phyloP scores from a whole-genome alignment of 2,113 vertebrate species.

The Potamarius usumacintae region DNA sequence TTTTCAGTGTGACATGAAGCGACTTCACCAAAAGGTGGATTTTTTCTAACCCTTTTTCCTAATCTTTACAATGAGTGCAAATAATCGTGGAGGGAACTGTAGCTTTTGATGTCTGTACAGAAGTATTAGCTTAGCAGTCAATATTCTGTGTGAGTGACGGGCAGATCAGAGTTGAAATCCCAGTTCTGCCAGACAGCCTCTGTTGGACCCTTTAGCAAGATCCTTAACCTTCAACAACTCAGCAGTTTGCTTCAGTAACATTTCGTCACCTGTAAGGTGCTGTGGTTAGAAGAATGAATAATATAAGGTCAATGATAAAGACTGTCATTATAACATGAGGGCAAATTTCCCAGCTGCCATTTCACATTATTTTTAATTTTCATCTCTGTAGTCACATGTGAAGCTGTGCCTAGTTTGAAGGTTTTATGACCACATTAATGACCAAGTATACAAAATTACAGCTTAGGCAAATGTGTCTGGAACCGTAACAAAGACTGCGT shows the following conservation, averaged over 20 bases:
- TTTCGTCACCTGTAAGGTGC: background rate
- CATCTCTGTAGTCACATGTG: background rate
- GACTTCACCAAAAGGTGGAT: too few species aligned
- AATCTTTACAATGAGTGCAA: too few species aligned
- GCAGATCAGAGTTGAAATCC: background rate
- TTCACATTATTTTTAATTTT: background rate
- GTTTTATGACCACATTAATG: background rate
- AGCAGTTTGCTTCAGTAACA: background rate
- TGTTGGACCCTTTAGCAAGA: background rate
- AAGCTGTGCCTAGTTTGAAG: background rate
- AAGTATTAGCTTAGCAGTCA: background rate
- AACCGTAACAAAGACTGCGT: constrained; percentile 2
- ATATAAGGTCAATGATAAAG: background rate
- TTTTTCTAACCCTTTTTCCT: too few species aligned
- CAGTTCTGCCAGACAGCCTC: background rate
- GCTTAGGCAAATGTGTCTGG: constrained; percentile 12
- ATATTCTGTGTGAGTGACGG: background rate
- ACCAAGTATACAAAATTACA: constrained; percentile 16
- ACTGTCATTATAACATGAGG: background rate
- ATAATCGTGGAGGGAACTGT: too few species aligned
- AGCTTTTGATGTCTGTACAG: background rate
- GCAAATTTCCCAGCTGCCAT: background rate
- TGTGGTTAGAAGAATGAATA: background rate
- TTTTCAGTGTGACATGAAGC: too few species aligned
- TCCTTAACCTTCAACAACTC: background rate